Percentiles rank a stretch among this genome's conserved stretches.
Evolutionary conservation across 2,797 vertebrate genomes (phyloP).

Genomic region (Coranthus polyacanthus): DNA sequence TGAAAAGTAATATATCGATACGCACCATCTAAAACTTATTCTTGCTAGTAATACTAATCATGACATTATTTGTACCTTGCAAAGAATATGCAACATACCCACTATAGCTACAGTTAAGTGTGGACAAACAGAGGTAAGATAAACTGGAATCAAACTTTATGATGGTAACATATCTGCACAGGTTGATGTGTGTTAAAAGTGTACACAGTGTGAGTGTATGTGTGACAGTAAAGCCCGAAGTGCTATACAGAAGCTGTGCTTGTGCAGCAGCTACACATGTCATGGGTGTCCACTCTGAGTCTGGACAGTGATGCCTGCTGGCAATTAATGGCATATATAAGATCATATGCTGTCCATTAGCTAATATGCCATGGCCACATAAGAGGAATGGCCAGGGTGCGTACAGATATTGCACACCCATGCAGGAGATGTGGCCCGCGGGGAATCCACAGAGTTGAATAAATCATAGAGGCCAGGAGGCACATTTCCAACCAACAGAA

Average conservation of each 20-base stretch:
- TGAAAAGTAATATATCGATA: no score
- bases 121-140: no score
- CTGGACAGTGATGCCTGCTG: constrained; percentile 31
- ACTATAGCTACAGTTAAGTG: no score
- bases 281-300: constrained; percentile 22
- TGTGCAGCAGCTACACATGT: constrained; percentile 13
- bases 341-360: constrained; percentile 82
- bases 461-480: constrained; percentile 67
- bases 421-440: constrained; percentile 77
- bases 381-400: constrained; percentile 73
- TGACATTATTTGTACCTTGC: no score
- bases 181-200: neutral
- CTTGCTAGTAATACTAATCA: no score
- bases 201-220: constrained; percentile 13
- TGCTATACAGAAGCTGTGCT: no score
- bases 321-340: constrained; percentile 79
- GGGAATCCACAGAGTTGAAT: constrained; percentile 73
- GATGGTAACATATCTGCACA: no score
- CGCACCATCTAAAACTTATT: no score
- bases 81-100: no score
- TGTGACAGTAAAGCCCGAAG: no score
- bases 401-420: constrained; percentile 82
- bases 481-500: constrained; percentile 17
- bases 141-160: no score
- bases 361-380: constrained; percentile 68